Evolutionary conservation across 2,797 vertebrate species (phyloP), one percentile per base, ranked within the genome.

Genomic region (Halcyon badia): DNA sequence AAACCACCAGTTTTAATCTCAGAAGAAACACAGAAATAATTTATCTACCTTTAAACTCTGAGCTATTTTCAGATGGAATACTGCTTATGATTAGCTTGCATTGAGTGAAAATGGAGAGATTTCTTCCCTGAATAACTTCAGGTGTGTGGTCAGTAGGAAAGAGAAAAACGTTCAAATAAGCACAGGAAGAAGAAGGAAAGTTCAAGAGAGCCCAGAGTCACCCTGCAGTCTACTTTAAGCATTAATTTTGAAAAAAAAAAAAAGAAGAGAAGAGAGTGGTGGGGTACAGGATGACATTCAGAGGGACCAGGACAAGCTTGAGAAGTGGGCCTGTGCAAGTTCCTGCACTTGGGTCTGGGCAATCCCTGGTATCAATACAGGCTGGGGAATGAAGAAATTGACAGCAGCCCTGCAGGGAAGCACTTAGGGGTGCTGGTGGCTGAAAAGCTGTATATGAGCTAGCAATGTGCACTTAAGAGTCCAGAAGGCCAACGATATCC

Each of bases 1-100:
- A 16, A 25, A 56, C 56, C 70, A 56, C 6, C 96, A 68, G 35
- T 86, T 97, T 83, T 11, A 70, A 3, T 69, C 41, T 95, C 46
- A 85, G 41, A 10, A 92, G 69, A 88, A 95, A 77, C 11, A 37
- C 35, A 82, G 39, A 94, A 87, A 66, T 79, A 87, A 94, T 66
- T 83, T 70, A 56, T 26, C 49, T 73, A 35, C 14, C 35, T 76
- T 54, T 52, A 96, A 91, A 94, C 19, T 80, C 37, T 73, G 62
- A 96, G 44, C 24, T 72, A 62, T 89, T 73, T 78, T 8, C n/a
- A 75, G 44, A 31, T 70, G 33, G 57, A 89, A 86, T 71, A 48
- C 5, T 61, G 42, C 37, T 88, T 91, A 37, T 0, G 6, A 89
- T 31, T 94, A 87, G 85, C 44, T 70, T 69, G 21, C 24, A 61